Percentiles rank a stretch among this genome's conserved stretches.
phyloP scores from a whole-genome alignment of 2,113 vertebrate genomes.

The Sinocyclocheilus rhinocerous region DNA sequence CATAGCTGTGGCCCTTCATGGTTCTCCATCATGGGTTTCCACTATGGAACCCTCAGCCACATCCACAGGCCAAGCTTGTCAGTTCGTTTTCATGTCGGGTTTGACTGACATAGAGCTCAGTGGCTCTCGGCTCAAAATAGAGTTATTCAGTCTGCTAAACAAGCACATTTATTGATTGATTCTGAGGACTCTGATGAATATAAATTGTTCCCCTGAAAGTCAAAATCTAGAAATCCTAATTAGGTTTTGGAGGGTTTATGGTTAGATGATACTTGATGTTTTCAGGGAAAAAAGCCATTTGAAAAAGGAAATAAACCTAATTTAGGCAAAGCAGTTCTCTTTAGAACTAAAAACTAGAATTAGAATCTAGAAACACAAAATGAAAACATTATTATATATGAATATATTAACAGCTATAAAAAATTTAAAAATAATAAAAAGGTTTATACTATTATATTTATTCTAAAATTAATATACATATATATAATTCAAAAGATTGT shows the following conservation, averaged over 20 bases:
- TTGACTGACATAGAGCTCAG: neutral
- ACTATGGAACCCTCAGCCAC: slow-evolving; percentile 51
- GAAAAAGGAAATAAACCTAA: no score
- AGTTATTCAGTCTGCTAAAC: neutral
- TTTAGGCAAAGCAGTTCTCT: neutral
- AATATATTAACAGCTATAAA: no score
- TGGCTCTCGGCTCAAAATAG: slow-evolving; percentile 21
- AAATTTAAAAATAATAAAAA: no score
- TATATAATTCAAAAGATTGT: no score
- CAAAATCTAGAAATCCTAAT: neutral
- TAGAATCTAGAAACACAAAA: neutral
- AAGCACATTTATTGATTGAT: neutral
- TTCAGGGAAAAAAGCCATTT: neutral
- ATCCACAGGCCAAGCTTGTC: slow-evolving; percentile 27
- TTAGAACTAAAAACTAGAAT: no score
- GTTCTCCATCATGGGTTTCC: slow-evolving; percentile 53
- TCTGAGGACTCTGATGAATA: slow-evolving; percentile 21
- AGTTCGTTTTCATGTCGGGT: slow-evolving; percentile 1
- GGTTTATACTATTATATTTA: no score
- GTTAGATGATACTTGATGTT: neutral
- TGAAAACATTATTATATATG: no score
- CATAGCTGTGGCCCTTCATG: slow-evolving; percentile 71
- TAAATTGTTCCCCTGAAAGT: neutral
- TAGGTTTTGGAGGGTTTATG: neutral
- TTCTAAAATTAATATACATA: no score